phyloP scores from a whole-genome alignment of 2,888 invertebrate genomes.

The Metopia argyrocephala region DNA sequence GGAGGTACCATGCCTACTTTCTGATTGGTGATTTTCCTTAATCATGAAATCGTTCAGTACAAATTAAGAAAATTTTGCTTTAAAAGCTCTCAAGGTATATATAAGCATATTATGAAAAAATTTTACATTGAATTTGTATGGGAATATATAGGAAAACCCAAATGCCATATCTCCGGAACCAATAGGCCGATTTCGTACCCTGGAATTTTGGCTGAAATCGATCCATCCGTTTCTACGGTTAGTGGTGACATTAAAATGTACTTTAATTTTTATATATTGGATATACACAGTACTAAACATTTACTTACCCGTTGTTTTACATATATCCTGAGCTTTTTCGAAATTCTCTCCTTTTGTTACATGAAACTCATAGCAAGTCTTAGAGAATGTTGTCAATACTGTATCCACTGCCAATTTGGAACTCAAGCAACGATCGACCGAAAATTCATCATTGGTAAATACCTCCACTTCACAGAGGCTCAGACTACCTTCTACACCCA shows the following conservation, averaged over 20 bases:
- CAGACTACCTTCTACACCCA: constrained; percentile 93
- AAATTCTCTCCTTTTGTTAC: constrained; percentile 90
- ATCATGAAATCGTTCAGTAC: too few relatives aligned
- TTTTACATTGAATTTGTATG: too few relatives aligned
- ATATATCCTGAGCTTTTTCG: constrained; percentile 88
- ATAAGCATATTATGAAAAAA: neutral
- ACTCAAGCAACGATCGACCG: constrained; percentile 89
- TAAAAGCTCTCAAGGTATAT: too few relatives aligned
- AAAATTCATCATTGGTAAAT: constrained; percentile 94
- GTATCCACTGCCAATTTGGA: constrained; percentile 87
- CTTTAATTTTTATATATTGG: neutral
- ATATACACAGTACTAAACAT: neutral
- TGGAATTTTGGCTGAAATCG: too few relatives aligned
- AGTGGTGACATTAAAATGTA: too few relatives aligned
- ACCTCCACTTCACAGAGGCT: constrained; percentile 95
- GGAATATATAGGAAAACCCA: too few relatives aligned
- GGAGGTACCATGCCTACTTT: too few relatives aligned
- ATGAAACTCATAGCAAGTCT: constrained; percentile 93
- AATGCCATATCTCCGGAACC: too few relatives aligned
- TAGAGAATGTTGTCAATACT: constrained; percentile 89
- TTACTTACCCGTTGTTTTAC: constrained; percentile 84
- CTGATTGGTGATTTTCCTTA: too few relatives aligned
- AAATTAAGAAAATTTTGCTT: too few relatives aligned
- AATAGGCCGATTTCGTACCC: too few relatives aligned
- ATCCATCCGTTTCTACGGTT: too few relatives aligned